A percentile compares a stretch with the other conserved stretches of the same genome.
Conservation (phyloP, 2,888 invertebrate genomes). For the Xestia sexstrigata region DNA sequence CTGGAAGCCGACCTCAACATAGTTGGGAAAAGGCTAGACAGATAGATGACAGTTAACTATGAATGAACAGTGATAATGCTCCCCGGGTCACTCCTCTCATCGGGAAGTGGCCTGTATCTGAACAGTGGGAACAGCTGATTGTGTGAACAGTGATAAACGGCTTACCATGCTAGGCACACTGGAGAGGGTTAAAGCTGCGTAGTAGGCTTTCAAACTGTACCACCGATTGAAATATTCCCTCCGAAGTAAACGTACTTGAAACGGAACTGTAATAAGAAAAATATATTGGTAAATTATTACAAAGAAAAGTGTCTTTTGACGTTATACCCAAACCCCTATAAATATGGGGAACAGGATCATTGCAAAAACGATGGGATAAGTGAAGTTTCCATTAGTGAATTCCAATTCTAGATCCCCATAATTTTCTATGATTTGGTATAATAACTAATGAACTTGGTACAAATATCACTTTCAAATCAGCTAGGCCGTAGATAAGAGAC, state of each 20-base stretch:
- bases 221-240: slow-evolving; percentile 93
- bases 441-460: not conserved
- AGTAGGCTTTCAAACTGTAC: slow-evolving; percentile 92
- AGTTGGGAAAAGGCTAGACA: too few relatives aligned
- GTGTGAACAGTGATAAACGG: slow-evolving; percentile 27
- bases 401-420: not conserved
- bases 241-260: slow-evolving; percentile 90
- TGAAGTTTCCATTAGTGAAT: not conserved
- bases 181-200: slow-evolving; percentile 89
- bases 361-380: slow-evolving; percentile 1
- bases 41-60: not conserved
- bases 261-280: slow-evolving; percentile 88
- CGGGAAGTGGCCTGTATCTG: not conserved
- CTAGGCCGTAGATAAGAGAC: not conserved
- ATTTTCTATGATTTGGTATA: not conserved
- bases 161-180: slow-evolving; percentile 91
- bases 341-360: not conserved
- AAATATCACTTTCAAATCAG: not conserved
- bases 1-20: too few relatives aligned
- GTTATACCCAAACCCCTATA: not conserved
- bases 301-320: not conserved
- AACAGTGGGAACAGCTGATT: not conserved
- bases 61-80: not conserved
- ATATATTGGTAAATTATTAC: not conserved
- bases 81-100: not conserved